Evolutionary conservation across 2,797 vertebrate species (phyloP).

Genomic region (Anabas testudineus): DNA sequence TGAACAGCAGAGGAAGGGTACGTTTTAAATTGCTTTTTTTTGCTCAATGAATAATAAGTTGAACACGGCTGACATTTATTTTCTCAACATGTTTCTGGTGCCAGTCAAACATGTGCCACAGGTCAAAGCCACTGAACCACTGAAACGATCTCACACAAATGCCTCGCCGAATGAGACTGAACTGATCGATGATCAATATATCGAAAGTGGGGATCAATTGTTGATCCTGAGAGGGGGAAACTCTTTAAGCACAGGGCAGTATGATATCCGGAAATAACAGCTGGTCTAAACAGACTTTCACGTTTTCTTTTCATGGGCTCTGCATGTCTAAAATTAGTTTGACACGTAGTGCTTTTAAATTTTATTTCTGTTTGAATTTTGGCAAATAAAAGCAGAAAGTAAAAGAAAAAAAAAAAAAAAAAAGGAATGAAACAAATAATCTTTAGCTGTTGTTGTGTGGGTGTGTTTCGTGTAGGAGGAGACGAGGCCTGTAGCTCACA

Average conservation of each 20-base stretch:
- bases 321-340: neutral
- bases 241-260: conserved; percentile 46
- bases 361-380: neutral
- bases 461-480: neutral
- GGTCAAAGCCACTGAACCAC: conserved; percentile 42
- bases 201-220: conserved; percentile 66
- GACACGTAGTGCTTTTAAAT: neutral
- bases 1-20: neutral
- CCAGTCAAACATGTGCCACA: conserved; percentile 38
- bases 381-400: neutral
- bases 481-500: conserved; percentile 10
- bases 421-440: no score
- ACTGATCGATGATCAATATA: conserved; percentile 75
- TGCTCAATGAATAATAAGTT: conserved; percentile 42
- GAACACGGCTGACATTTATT: conserved; percentile 40
- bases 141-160: conserved; percentile 48
- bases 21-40: conserved; percentile 14
- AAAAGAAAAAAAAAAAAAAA: neutral
- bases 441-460: no score
- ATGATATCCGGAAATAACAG: conserved; percentile 48
- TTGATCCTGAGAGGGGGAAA: conserved; percentile 54
- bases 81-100: conserved; percentile 28
- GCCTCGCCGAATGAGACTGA: conserved; percentile 47
- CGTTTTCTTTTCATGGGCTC: conserved; percentile 3
- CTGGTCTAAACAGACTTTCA: neutral